phyloP scores from a whole-genome alignment of 2,797 vertebrate genomes.

The Pteronotus mesoamericanus region DNA sequence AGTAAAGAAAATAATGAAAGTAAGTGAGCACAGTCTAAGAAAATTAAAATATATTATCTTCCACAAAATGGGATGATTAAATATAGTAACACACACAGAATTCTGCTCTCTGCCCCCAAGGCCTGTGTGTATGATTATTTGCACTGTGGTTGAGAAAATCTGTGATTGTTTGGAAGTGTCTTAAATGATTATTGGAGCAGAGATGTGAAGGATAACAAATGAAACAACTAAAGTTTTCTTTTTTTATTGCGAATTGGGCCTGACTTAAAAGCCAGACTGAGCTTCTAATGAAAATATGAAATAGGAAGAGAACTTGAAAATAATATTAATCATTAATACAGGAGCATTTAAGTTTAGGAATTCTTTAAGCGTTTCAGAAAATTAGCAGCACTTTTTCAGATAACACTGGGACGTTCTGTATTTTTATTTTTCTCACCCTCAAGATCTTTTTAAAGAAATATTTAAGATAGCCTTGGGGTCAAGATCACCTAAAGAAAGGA shows the following conservation, averaged over 20 bases:
- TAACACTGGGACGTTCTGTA: not conserved
- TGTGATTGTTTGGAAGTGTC: slow-evolving; percentile 45
- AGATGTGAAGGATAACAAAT: slow-evolving; percentile 31
- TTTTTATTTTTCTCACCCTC: not conserved
- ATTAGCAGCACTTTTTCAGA: not conserved
- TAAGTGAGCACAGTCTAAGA: not conserved
- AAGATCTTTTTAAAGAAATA: not conserved
- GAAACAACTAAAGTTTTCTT: not conserved
- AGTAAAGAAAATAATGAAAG: slow-evolving; percentile 61
- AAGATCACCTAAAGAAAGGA: slow-evolving; percentile 13
- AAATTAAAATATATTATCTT: slow-evolving; percentile 55
- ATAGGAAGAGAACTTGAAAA: slow-evolving; percentile 21
- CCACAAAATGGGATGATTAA: slow-evolving; percentile 54
- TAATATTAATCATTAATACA: slow-evolving; percentile 46
- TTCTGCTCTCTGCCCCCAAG: not conserved
- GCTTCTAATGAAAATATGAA: slow-evolving; percentile 55
- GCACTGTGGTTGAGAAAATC: slow-evolving; percentile 48
- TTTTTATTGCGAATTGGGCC: slow-evolving; percentile 38
- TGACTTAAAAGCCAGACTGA: slow-evolving; percentile 50
- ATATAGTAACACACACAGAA: slow-evolving; percentile 10
- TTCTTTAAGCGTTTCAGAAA: slow-evolving; percentile 43
- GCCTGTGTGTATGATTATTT: not conserved
- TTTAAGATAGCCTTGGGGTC: not conserved
- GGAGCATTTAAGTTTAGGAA: slow-evolving; percentile 12
- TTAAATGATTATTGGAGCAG: slow-evolving; percentile 56